Base-by-base conservation (phyloP, 2,797 vertebrate species). In the Erethizon dorsatum region DNA sequence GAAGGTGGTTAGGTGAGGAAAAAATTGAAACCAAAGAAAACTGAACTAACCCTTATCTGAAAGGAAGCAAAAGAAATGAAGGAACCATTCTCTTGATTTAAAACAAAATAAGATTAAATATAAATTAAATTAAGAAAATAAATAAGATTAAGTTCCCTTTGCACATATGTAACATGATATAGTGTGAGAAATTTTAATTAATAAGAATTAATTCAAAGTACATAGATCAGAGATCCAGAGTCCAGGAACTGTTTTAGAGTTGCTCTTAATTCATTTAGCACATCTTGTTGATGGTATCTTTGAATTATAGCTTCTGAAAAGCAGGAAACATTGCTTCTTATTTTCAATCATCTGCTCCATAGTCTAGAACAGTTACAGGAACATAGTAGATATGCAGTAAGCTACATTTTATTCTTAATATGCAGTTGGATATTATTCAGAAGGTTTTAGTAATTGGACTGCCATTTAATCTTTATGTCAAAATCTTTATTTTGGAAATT, bases 81-180 rank as follows among this genome's bases (percentile, higher is more conserved):
- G 12, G 33, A 91, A 83, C 11, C 5, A 33, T 63, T 33, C 13
- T 17, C 10, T 22, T 79, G 15, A 15, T 52, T 90, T 57, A 90
- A 94, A 91, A 89, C 20, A 75, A 95, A 96, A 57, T 31, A 84
- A 50, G 14, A 67, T 71, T 73, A 54, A 91, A 90, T 57, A 57
- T 57, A 87, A 71, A 67, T 67, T 56, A 88, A 47, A 73, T 71
- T n/a, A 82, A 54, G 50, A 73, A 86, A 77, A 45, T 41, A 91
- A 65, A 50, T 11, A 79, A 57, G 8, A 79, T 67, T 78, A 88
- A 59, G 6, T 12, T 47, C 8, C 77, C 26, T 80, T 83, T 79
- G 37, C 10, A 79, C 8, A 67, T 37, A 78, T 31, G 37, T 54
- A 63, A 3, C 6, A 57, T 71, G 20, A 71, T 71, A 56, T 57